Evolutionary conservation across 2,888 invertebrate species (phyloP), one percentile per base, ranked within the genome.

Genomic region (Harpagoxenus sublaevis): DNA sequence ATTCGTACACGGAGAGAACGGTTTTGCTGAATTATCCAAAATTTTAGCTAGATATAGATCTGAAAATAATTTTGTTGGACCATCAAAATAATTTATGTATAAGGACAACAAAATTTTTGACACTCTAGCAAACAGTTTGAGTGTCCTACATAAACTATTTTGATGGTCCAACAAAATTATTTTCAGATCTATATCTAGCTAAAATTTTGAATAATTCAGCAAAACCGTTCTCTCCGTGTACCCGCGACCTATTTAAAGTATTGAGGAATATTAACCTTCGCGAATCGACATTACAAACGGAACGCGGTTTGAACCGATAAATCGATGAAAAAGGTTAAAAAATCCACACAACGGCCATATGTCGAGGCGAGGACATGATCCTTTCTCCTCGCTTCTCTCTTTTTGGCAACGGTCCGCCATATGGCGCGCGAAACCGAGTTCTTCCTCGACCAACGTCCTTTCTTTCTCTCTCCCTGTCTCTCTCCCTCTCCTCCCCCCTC

Each of bases 351-450:
- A 65, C 39, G 51, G 62, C 86, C 89, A 88, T 86, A 88, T 90
- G 89, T 84, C 79, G 87, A 83, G 74, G 85, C 79, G 87, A 83
- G 74, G 85, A 84, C 87, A 81, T 85, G 84, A 55, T 83, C 88
- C 89, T 91, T 89, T 87, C 87, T 84, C 82, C 83, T 86, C 73
- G 48, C 74, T 77, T 66, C 73, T 83, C 84, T 82, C 79, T 79
- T 83, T 86, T 84, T 90, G 88, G 88, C 88, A 81, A 89, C 88
- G 91, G 86, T 90, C 85, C 88, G 86, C 92, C 93, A 93, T 93
- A 93, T 93, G 93, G 93, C 71, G 91, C 88, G 87, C 91, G 91
- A 91, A 92, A 91, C 86, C 88, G 60, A 90, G 89, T 88, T 89
- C 73, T 81, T 88, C 84, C 91, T 90, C 84, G 77, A 88, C 84